Evolutionary conservation across 2,113 vertebrate species (phyloP).

Genomic region (Zosterops hypoxanthus): DNA sequence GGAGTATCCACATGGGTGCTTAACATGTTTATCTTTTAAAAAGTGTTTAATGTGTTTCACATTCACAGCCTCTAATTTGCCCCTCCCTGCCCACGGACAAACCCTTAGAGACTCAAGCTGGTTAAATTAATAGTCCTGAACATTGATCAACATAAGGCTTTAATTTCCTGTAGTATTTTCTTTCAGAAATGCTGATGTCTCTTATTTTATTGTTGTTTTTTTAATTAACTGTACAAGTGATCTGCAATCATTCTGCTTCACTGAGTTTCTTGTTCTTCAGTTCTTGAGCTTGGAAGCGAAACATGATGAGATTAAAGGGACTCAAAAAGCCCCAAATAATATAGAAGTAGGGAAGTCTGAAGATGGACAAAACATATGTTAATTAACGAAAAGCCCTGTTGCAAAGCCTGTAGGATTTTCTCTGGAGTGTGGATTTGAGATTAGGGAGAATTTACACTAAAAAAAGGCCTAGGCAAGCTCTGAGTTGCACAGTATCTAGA

Average conservation of each 20-base stretch:
- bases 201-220: constrained; percentile 2
- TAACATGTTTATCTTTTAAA: neutral
- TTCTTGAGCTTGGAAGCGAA: constrained; percentile 9
- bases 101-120: constrained; percentile 16
- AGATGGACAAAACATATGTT: constrained; percentile 13
- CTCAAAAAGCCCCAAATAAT: neutral
- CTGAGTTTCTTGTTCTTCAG: neutral
- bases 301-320: constrained; percentile 14
- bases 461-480: neutral
- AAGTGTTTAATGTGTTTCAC: constrained; percentile 36
- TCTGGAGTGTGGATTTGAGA: constrained; percentile 25
- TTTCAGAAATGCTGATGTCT: constrained; percentile 39
- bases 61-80: neutral
- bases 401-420: constrained; percentile 39
- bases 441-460: constrained; percentile 3
- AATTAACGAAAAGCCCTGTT: constrained; percentile 8
- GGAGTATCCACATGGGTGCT: constrained; percentile 14
- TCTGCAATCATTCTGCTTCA: constrained; percentile 19
- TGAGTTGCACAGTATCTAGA: neutral
- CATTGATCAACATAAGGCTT: constrained; percentile 51
- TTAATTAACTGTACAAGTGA: constrained; percentile 1
- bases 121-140: constrained; percentile 41
- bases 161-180: constrained; percentile 52
- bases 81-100: constrained; percentile 25
- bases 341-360: neutral